These are phyloP conservation scores for Coturnix japonica DNA, from an alignment of 2,113 vertebrate species.

Conservation along the genomic window DNA sequence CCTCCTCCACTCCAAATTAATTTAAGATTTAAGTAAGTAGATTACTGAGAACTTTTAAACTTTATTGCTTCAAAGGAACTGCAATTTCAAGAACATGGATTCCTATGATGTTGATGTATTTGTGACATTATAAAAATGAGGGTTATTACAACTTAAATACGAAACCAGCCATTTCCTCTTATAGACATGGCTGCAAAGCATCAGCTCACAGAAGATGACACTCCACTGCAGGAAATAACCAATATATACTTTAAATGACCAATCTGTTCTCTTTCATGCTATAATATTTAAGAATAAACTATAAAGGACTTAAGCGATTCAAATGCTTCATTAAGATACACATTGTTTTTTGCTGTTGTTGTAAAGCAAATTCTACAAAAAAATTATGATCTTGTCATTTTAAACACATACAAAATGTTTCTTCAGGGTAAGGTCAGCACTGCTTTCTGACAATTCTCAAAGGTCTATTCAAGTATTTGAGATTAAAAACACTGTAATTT, in stretches of 20 bases:
- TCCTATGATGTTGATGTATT: not conserved
- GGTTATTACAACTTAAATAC: not conserved
- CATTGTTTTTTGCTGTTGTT: not conserved
- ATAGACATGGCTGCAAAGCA: not conserved
- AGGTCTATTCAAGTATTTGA: not conserved
- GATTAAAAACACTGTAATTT: not conserved
- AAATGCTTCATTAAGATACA: not conserved
- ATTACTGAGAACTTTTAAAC: not conserved
- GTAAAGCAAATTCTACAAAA: not conserved
- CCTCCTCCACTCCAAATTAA: not conserved
- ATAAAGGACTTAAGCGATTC: not conserved
- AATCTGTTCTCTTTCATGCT: not conserved
- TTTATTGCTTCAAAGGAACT: not conserved
- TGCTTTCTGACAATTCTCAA: not conserved
- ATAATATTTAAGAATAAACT: not conserved
- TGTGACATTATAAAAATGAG: not conserved
- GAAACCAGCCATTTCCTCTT: not conserved
- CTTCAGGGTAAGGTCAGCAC: not conserved
- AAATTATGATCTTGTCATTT: not conserved
- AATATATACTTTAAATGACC: not conserved
- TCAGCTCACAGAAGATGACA: not conserved
- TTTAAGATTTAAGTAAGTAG: not conserved
- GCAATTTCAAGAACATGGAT: fast-evolving
- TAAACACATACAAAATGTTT: not conserved
- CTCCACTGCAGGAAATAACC: not conserved